Evolutionary conservation across 2,113 vertebrate genomes (phyloP).

Genomic region (Mohoua ochrocephala): DNA sequence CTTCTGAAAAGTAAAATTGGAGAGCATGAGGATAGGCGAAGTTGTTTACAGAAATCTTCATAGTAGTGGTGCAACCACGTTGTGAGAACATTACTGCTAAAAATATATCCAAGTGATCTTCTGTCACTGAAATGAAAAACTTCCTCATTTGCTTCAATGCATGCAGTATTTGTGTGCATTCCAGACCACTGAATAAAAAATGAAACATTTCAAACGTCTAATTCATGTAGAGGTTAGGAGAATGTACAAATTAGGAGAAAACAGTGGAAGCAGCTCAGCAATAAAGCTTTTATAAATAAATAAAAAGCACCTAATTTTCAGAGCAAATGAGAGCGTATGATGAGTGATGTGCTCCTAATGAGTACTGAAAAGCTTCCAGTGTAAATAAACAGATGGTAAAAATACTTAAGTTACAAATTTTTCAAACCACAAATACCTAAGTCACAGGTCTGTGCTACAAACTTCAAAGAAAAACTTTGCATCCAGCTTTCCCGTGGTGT

Average conservation of each 20-base stretch:
- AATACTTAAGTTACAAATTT: background rate
- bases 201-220: background rate
- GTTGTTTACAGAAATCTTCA: background rate
- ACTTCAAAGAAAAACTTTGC: background rate
- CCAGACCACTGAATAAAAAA: background rate
- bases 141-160: background rate
- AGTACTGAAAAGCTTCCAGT: background rate
- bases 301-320: background rate
- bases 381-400: slow-evolving; percentile 35
- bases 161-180: background rate
- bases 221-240: background rate
- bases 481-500: background rate
- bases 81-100: background rate
- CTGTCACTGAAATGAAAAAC: background rate
- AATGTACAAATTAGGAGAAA: background rate
- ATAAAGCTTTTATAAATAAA: slow-evolving; percentile 9
- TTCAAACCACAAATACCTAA: background rate
- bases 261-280: background rate
- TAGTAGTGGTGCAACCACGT: background rate
- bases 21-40: background rate
- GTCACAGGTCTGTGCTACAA: background rate
- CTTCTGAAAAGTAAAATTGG: background rate
- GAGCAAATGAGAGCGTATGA: background rate
- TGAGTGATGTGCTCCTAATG: background rate
- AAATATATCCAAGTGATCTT: background rate